Evolutionary conservation across 1,140 invertebrate species (phyloP), one percentile per base, ranked within the genome.

Genomic region (Papilio helenus): DNA sequence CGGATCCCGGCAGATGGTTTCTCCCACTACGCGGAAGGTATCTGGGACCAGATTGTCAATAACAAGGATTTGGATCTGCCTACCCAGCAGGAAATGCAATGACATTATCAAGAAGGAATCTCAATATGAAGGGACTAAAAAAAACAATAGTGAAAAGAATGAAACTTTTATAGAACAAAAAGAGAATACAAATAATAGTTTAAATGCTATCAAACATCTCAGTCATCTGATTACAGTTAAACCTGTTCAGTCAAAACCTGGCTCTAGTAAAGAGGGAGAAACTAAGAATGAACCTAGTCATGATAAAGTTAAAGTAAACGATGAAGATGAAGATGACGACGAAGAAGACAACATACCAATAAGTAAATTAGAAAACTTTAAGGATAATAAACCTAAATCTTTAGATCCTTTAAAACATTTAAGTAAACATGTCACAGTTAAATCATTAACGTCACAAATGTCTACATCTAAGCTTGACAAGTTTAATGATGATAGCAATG

Each of bases 201-300:
- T 92, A 79, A 84, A 84, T 77, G 87, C 84, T 1, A 84, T 92
- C 68, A 92, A 92, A 85, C 88, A 86, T 81, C 84, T 93, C 76
- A 90, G 91, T 84, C 87, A 89, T 83, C 83, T 90, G 14, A 88
- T 91, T 72, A 92, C 90, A 46, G 81, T 93, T 3, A 93, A 93
- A 82, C 76, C 86, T 42, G 78, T 73, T 80, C 80, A 84, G 68
- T 76, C 58, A 46, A 80, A 74, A 61, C 10, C 55, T 16, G 18
- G 7, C 42, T 10, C 20, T 18, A 46, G 58, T 12, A 20, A 23
- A 42, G 76, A 77, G 4, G 14, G 26, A 26, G 61, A 65, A 20
- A 29, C 49, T 51, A 29, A 58, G 4, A 44, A 77, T 65, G 18
- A 61, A 58, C 5, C 18, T 42, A 49, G 76, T 77, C 55, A 42